phyloP scores from a whole-genome alignment of 2,113 vertebrate species.

The Saguinus midas region DNA sequence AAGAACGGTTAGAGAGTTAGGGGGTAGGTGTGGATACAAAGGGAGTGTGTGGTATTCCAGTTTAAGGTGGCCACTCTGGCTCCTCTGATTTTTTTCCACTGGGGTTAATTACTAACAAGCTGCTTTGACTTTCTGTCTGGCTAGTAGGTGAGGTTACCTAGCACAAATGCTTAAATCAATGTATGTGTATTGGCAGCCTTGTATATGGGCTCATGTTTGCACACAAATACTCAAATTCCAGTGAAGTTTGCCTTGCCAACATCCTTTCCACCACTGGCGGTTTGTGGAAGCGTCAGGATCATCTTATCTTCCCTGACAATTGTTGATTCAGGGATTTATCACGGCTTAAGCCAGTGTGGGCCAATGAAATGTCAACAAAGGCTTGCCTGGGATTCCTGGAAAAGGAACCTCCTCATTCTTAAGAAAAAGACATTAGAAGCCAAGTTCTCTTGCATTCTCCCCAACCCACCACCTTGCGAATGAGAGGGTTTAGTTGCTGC shows the following conservation, averaged over 20 bases:
- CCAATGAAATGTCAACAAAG: not conserved
- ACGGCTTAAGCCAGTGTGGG: not conserved
- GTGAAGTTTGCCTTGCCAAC: not conserved
- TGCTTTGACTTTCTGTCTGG: constrained; percentile 15
- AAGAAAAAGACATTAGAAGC: not conserved
- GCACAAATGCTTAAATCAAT: not conserved
- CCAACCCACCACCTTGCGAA: not conserved
- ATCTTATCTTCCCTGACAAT: not conserved
- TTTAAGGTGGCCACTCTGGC: not conserved
- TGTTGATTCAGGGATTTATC: not conserved
- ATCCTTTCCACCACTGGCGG: not conserved
- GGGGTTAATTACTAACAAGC: not conserved
- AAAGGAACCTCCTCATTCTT: not conserved
- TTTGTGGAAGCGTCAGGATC: not conserved
- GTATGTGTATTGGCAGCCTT: not conserved
- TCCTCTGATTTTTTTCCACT: not conserved
- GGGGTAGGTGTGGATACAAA: not conserved
- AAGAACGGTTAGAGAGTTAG: not conserved
- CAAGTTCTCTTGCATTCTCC: not conserved
- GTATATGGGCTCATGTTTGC: not conserved
- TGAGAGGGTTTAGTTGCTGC: not conserved
- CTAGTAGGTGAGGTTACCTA: not conserved
- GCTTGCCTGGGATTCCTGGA: not conserved
- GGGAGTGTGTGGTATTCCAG: not conserved
- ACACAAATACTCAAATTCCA: not conserved